Percentiles rank a stretch among this genome's conserved stretches.
Evolutionary conservation across 1,140 invertebrate genomes (phyloP).

Genomic region (Drosophila prosaltans): DNA sequence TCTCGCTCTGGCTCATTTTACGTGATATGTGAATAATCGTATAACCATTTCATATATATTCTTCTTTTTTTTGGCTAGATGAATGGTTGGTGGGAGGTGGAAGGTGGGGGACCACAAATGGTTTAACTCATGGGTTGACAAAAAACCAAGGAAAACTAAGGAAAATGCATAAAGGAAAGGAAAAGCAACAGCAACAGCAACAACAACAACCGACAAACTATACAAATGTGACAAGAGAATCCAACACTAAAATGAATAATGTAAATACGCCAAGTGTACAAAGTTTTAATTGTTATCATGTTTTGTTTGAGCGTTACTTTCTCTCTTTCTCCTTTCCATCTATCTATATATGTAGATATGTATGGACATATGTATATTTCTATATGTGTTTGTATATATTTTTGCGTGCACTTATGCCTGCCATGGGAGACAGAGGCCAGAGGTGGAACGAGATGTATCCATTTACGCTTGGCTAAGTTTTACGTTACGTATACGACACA

Average conservation of each 20-base stretch:
- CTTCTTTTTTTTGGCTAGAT: not conserved
- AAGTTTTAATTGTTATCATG: slow-evolving; percentile 80
- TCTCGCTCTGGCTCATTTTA: slow-evolving; percentile 16
- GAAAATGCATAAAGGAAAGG: slow-evolving; percentile 37
- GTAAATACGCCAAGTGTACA: slow-evolving; percentile 79
- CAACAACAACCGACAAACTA: slow-evolving; percentile 33
- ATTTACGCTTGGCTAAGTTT: slow-evolving; percentile 76
- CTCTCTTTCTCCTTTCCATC: slow-evolving; percentile 8
- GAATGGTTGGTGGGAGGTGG: not conserved
- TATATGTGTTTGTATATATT: slow-evolving; percentile 7
- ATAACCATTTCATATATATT: slow-evolving; percentile 8
- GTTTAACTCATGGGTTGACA: slow-evolving; percentile 2
- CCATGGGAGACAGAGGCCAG: slow-evolving; percentile 15
- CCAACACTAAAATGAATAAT: slow-evolving; percentile 77
- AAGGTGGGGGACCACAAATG: not conserved
- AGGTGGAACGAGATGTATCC: slow-evolving; percentile 60
- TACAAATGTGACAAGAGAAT: slow-evolving; percentile 72
- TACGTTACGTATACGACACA: slow-evolving; percentile 75
- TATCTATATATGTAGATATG: not conserved
- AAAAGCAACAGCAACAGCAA: slow-evolving; percentile 16
- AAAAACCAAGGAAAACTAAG: slow-evolving; percentile 29
- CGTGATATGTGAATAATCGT: slow-evolving; percentile 7
- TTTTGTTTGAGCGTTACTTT: slow-evolving; percentile 66
- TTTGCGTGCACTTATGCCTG: slow-evolving; percentile 57
- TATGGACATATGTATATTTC: not conserved